These are phyloP conservation scores for Eremophila alpestris DNA, from an alignment of 2,797 vertebrate genomes.

Conservation along the genomic window DNA sequence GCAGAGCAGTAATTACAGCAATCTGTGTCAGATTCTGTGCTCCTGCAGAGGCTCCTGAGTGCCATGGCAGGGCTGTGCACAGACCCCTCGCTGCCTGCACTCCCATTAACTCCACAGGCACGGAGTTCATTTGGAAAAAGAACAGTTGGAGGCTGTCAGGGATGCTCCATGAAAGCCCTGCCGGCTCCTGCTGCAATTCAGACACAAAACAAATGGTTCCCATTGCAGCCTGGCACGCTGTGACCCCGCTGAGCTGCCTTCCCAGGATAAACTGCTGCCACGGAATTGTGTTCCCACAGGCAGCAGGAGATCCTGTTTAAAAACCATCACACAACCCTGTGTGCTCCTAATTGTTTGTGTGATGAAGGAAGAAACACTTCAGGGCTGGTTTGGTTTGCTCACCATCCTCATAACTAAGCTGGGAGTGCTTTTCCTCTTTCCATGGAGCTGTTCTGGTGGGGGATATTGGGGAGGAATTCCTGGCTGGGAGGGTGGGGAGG, in stretches of 20 bases:
- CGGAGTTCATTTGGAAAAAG: conserved; percentile 58
- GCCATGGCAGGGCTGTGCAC: neutral
- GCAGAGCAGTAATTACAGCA: conserved; percentile 32
- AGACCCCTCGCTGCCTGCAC: neutral
- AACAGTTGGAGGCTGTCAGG: neutral
- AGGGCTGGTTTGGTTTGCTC: neutral
- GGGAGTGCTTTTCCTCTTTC: neutral
- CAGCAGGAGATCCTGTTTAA: conserved; percentile 20
- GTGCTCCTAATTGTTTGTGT: conserved; percentile 44
- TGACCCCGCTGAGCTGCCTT: conserved; percentile 22
- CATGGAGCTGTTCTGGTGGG: neutral
- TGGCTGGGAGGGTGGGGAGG: neutral
- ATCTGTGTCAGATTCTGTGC: conserved; percentile 36
- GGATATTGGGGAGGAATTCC: neutral
- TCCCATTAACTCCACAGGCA: conserved; percentile 55
- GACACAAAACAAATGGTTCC: conserved; percentile 64
- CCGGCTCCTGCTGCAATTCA: conserved; percentile 51
- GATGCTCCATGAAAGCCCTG: neutral
- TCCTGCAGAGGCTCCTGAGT: conserved; percentile 30
- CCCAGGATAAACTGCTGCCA: conserved; percentile 42
- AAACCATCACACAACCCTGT: neutral
- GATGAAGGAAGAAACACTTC: neutral
- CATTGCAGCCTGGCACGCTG: conserved; percentile 30
- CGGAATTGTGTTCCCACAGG: conserved; percentile 29
- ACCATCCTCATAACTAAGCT: neutral